Conservation (phyloP, 2,888 invertebrate species). For the Tholera decimalis region DNA sequence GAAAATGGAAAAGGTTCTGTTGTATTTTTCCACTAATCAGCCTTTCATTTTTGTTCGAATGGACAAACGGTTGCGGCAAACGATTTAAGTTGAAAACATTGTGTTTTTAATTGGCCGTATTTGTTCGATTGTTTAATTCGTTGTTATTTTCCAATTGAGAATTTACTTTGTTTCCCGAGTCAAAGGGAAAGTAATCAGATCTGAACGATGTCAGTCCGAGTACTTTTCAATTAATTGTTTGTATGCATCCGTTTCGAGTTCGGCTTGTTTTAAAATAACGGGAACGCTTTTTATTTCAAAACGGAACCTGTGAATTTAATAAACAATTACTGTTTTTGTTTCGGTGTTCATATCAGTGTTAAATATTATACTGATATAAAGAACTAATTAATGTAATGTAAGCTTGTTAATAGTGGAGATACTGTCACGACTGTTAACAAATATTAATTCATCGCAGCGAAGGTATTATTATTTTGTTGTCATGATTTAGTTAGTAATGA, state of each 20-base stretch:
- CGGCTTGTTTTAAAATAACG: neutral
- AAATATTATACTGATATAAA: conserved; percentile 20
- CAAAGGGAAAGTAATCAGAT: conserved; percentile 53
- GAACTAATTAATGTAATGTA: conserved; percentile 23
- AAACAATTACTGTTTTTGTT: conserved; percentile 15
- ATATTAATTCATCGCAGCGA: neutral
- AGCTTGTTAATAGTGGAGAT: conserved; percentile 24
- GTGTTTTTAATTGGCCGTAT: neutral
- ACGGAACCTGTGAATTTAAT: neutral
- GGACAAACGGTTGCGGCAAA: conserved; percentile 70
- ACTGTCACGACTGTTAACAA: conserved; percentile 23
- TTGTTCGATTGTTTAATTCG: conserved; percentile 57
- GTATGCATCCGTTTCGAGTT: neutral
- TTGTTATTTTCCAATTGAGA: conserved; percentile 43
- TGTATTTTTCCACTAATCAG: conserved; percentile 66
- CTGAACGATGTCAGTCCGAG: conserved; percentile 36
- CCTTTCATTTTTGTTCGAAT: conserved; percentile 65
- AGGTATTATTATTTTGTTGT: conserved; percentile 14
- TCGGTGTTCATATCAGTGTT: conserved; percentile 3
- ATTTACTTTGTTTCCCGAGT: conserved; percentile 49
- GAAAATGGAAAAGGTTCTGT: conserved; percentile 71
- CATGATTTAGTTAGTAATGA: neutral
- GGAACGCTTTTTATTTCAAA: neutral
- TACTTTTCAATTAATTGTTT: conserved; percentile 18
- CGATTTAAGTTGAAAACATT: neutral